phyloP scores from a whole-genome alignment of 2,888 invertebrate species.

The Mythimna impura region DNA sequence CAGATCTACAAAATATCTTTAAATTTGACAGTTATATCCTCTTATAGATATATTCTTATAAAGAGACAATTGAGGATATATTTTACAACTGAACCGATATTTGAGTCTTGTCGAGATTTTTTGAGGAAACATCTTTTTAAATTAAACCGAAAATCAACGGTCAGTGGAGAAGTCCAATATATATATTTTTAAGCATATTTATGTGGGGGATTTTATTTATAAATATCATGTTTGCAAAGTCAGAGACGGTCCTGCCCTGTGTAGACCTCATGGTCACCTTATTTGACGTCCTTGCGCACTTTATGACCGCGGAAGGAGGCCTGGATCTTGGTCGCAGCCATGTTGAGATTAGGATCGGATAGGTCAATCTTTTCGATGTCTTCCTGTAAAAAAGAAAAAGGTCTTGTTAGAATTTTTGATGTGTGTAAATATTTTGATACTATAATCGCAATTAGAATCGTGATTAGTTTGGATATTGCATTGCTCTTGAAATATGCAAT shows the following conservation, averaged over 20 bases:
- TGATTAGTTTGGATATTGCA: neutral
- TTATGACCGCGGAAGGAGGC: constrained; percentile 97
- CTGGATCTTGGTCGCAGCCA: constrained; percentile 97
- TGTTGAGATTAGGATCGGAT: constrained; percentile 96
- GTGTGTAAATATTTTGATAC: neutral
- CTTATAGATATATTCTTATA: too few relatives aligned
- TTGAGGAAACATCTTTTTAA: constrained; percentile 5
- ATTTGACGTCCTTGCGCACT: constrained; percentile 94
- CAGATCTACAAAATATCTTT: neutral
- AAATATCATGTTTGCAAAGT: constrained; percentile 72
- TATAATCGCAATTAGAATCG: too few relatives aligned
- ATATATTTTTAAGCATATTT: constrained; percentile 30
- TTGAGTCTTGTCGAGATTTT: neutral
- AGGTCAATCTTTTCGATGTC: constrained; percentile 96
- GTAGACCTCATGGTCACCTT: constrained; percentile 71
- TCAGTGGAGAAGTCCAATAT: constrained; percentile 42
- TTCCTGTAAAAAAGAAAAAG: constrained; percentile 79
- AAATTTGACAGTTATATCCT: constrained; percentile 4
- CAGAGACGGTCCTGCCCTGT: constrained; percentile 69
- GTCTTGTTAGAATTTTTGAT: neutral
- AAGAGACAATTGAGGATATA: neutral
- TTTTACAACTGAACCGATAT: neutral
- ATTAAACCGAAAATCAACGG: neutral
- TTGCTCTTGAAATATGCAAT: too few relatives aligned
- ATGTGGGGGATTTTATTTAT: constrained; percentile 9